Evolutionary conservation across 2,113 vertebrate species (phyloP).

Genomic region (Damaliscus lunatus): DNA sequence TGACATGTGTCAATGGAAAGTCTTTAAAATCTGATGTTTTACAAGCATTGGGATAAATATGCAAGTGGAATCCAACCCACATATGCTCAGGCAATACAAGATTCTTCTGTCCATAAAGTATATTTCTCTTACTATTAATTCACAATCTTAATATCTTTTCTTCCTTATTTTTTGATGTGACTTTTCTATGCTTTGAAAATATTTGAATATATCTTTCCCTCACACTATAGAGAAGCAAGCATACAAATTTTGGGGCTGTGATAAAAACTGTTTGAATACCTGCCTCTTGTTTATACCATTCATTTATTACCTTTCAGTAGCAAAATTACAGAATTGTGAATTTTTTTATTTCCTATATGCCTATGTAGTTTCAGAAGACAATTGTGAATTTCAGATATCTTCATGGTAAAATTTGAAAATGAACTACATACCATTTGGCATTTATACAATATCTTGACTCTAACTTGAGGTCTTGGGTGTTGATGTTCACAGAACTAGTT

Average conservation of each 20-base stretch:
- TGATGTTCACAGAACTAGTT: neutral
- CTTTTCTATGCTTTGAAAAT: constrained; percentile 7
- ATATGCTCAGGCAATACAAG: neutral
- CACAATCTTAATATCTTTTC: neutral
- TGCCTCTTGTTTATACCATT: neutral
- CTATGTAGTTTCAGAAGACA: neutral
- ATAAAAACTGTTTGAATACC: constrained; percentile 7
- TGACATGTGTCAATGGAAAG: neutral
- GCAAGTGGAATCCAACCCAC: neutral
- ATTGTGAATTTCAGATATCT: neutral
- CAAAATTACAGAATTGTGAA: neutral
- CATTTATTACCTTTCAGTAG: neutral
- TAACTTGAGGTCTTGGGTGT: neutral
- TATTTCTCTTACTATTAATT: neutral
- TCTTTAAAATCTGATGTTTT: neutral
- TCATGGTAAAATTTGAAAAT: neutral
- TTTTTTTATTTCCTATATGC: constrained; percentile 3
- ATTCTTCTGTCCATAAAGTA: neutral
- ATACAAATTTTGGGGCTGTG: neutral
- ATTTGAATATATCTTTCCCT: neutral
- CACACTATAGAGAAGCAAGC: neutral
- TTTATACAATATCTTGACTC: neutral
- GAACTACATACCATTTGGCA: neutral
- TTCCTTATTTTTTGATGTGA: neutral
- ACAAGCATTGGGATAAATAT: neutral